Evolutionary conservation across 2,888 invertebrate genomes (phyloP).

Genomic region (Sarcophaga subvicina): DNA sequence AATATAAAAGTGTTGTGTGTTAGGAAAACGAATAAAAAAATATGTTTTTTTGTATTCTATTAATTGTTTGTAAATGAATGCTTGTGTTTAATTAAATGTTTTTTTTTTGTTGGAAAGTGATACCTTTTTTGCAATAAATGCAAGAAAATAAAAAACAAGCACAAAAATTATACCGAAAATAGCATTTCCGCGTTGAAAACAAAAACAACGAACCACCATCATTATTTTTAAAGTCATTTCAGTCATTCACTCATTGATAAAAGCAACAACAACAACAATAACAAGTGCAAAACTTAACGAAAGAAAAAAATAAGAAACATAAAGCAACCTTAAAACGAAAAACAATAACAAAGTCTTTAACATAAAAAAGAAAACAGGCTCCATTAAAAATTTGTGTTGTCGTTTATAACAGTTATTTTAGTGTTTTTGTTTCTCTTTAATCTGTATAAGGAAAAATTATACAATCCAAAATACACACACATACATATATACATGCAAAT

Average conservation of each 20-base stretch:
- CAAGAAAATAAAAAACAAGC: slow-evolving; percentile 66
- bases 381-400: neutral
- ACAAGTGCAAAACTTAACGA: neutral
- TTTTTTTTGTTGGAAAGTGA: slow-evolving; percentile 52
- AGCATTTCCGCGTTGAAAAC: slow-evolving; percentile 71
- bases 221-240: slow-evolving; percentile 29
- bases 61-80: neutral
- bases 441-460: too few relatives aligned
- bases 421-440: too few relatives aligned
- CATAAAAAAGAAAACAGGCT: neutral
- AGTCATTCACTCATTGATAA: slow-evolving; percentile 6
- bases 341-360: neutral
- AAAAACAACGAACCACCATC: slow-evolving; percentile 41
- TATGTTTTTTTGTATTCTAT: too few relatives aligned
- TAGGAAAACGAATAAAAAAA: too few relatives aligned
- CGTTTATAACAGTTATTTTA: neutral
- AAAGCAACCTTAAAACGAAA: slow-evolving; percentile 17
- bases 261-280: slow-evolving; percentile 35
- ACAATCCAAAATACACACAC: too few relatives aligned
- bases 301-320: neutral
- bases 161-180: slow-evolving; percentile 70
- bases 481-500: too few relatives aligned
- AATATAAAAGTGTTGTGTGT: too few relatives aligned
- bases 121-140: slow-evolving; percentile 47
- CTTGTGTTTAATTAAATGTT: neutral